Percentiles rank a stretch among this genome's conserved stretches.
These are phyloP conservation scores for Mesembrinibis cayennensis DNA, from an alignment of 2,113 vertebrate species.

Conservation along the genomic window DNA sequence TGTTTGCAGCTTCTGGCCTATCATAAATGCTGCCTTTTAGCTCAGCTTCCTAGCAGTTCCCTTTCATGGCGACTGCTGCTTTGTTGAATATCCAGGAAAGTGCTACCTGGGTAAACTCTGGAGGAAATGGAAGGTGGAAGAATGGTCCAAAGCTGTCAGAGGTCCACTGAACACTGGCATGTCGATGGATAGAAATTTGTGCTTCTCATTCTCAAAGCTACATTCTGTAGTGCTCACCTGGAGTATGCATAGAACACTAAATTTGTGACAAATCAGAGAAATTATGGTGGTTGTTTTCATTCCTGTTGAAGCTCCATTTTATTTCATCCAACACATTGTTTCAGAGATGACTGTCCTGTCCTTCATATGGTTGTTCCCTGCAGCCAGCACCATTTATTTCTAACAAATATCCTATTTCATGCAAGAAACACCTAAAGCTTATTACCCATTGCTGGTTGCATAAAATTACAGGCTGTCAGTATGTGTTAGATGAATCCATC, in stretches of 20 bases:
- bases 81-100: neutral
- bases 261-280: neutral
- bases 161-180: neutral
- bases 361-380: neutral
- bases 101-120: neutral
- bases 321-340: neutral
- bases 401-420: neutral
- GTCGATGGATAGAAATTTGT: neutral
- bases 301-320: neutral
- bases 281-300: neutral
- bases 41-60: neutral
- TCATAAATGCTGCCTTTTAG: neutral
- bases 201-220: neutral
- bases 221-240: neutral
- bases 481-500: slow-evolving; percentile 8
- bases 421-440: slow-evolving; percentile 3
- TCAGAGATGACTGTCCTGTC: neutral
- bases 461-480: slow-evolving; percentile 37
- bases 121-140: neutral
- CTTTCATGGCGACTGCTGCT: neutral
- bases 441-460: neutral
- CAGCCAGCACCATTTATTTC: neutral
- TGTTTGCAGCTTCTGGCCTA: neutral
- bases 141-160: neutral
- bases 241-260: neutral